Base-by-base conservation (phyloP, 2,797 vertebrate genomes). In the Hybognathus amarus region DNA sequence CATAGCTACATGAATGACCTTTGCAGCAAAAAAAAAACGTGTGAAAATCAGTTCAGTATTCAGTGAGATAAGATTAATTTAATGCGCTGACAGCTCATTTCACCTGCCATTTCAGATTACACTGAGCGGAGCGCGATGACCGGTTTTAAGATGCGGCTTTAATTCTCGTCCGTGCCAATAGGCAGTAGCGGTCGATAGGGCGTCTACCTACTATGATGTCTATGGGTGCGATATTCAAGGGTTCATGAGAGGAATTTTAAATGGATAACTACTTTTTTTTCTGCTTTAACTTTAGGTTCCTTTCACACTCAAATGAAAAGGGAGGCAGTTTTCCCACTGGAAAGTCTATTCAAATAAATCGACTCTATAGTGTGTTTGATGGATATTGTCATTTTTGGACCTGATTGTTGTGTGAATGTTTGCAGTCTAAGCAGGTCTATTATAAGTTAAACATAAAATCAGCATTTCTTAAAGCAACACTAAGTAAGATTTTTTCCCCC, bases 181-280 rank as follows among this genome's bases (percentile, higher is more conserved):
- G n/a, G n/a, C n/a, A n/a, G n/a, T n/a, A n/a, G n/a, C n/a, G n/a
- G n/a, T n/a, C n/a, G n/a, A n/a, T n/a, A n/a, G n/a, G n/a, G n/a
- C n/a, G n/a, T n/a, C n/a, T n/a, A n/a, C n/a, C n/a, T n/a, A n/a
- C n/a, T n/a, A n/a, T n/a, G n/a, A n/a, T n/a, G n/a, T n/a, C n/a
- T n/a, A n/a, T n/a, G n/a, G 63, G 54, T 68, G 59, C 69, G 79
- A 80, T 87, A 84, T 86, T 73, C 59, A 73, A 47, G 13, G 82
- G 30, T 81, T 71, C 15, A 56, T 9, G 70, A 45, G 42, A 24
- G 12, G 50, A 73, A 12, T 45, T 4, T 17, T 1, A 56, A 71
- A 63, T 20, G 30, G 10, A 40, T 24, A 12, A 27, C 7, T 6
- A 5, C 7, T 7, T 11, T 36, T 54, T 27, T 2, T 59, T 24